Evolutionary conservation across 64 coral and sea anemone genomes (phyloP).

Genomic region (Catalaphyllia jardinei): DNA sequence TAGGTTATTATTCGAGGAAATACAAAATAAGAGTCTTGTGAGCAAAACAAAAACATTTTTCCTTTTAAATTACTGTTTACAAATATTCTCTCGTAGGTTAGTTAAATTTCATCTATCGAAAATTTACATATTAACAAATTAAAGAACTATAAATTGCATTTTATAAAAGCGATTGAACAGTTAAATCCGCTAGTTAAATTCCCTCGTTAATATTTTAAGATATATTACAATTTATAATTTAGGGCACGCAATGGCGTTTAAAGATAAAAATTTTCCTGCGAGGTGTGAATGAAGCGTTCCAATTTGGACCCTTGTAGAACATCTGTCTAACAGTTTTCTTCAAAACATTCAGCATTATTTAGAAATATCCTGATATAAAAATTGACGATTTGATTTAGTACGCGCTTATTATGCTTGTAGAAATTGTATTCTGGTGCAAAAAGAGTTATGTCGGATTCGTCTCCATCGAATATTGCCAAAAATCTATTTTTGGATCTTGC

Average conservation of each 20-base stretch:
- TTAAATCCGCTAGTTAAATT: conserved; percentile 8
- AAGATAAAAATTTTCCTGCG: background rate
- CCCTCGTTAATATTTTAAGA: background rate
- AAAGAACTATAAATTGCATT: background rate
- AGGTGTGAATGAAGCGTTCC: background rate
- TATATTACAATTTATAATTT: conserved; percentile 37
- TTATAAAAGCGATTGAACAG: too few relatives aligned
- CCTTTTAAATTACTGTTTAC: background rate
- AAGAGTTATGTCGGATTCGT: background rate
- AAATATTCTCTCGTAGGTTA: background rate
- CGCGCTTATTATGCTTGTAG: background rate
- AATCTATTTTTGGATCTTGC: too few relatives aligned
- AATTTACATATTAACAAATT: conserved; percentile 22
- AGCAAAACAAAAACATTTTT: background rate
- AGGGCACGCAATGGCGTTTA: background rate
- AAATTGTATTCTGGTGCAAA: background rate
- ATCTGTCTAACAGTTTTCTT: conserved; percentile 11
- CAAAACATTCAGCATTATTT: background rate
- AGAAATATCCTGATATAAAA: background rate
- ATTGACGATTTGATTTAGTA: too few relatives aligned
- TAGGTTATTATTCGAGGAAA: too few relatives aligned
- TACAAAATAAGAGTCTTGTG: too few relatives aligned
- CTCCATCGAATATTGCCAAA: too few relatives aligned
- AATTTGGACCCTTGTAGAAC: background rate
- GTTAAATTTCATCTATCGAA: background rate